phyloP scores from a whole-genome alignment of 1,140 invertebrate species.

The Brachionus manjavacas region DNA sequence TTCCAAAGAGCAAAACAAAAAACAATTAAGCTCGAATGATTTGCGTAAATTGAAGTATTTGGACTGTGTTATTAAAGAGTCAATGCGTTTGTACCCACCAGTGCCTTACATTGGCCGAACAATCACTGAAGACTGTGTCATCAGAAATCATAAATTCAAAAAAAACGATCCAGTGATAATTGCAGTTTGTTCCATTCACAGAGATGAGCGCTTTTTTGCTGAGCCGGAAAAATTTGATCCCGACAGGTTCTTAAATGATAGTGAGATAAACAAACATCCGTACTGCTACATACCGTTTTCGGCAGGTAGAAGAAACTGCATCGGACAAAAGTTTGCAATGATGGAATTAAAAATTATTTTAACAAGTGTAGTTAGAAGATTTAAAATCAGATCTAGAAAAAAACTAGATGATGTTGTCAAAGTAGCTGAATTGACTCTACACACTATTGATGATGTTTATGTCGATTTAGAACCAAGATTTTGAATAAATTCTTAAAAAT shows the following conservation, averaged over 20 bases:
- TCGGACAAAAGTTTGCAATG: slow-evolving; percentile 80
- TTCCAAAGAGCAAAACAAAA: slow-evolving; percentile 54
- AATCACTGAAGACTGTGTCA: slow-evolving; percentile 64
- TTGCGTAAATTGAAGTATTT: slow-evolving; percentile 65
- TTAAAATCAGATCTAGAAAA: slow-evolving; percentile 58
- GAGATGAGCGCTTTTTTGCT: slow-evolving; percentile 67
- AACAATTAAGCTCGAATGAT: slow-evolving; percentile 68
- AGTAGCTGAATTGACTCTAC: slow-evolving; percentile 54
- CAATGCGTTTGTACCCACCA: slow-evolving; percentile 70
- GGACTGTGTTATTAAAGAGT: slow-evolving; percentile 69
- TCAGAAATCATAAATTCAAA: slow-evolving; percentile 50
- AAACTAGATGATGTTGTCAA: slow-evolving; percentile 51
- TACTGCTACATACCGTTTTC: slow-evolving; percentile 81
- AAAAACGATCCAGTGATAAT: neutral
- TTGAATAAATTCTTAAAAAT: neutral
- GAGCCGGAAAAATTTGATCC: slow-evolving; percentile 81
- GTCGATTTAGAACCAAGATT: neutral
- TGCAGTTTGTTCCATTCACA: slow-evolving; percentile 62
- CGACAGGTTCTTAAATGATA: slow-evolving; percentile 81
- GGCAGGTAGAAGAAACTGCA: slow-evolving; percentile 76
- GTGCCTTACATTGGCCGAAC: slow-evolving; percentile 74
- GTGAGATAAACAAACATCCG: slow-evolving; percentile 68
- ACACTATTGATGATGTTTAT: slow-evolving; percentile 49
- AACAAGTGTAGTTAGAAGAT: slow-evolving; percentile 77
- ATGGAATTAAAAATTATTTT: slow-evolving; percentile 79